A percentile compares a stretch with the other conserved stretches of the same genome.
These are phyloP conservation scores for Otolemur crassicaudatus DNA, from an alignment of 2,797 vertebrate species.

Conservation along the genomic window DNA sequence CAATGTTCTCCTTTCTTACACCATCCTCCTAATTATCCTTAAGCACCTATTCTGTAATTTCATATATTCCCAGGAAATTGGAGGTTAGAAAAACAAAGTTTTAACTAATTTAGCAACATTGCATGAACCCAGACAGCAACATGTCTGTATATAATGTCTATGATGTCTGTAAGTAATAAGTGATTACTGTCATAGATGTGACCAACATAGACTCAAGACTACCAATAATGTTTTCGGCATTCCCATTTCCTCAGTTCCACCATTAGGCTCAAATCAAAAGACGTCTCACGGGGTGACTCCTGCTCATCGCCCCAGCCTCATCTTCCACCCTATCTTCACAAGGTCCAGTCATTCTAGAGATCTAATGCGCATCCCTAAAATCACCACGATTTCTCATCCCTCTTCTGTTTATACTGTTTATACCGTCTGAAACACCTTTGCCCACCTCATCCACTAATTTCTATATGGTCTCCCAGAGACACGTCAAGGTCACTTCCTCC, in stretches of 20 bases:
- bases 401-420: background rate
- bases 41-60: background rate
- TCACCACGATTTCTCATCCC: background rate
- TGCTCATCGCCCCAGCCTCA: background rate
- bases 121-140: background rate
- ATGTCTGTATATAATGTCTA: background rate
- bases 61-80: background rate
- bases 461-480: background rate
- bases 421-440: background rate
- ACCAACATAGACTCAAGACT: background rate
- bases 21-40: background rate
- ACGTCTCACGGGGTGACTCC: background rate
- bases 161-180: background rate
- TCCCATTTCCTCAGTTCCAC: background rate
- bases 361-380: background rate
- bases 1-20: background rate
- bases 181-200: background rate
- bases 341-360: background rate
- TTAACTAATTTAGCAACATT: background rate
- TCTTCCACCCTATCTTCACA: background rate
- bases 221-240: background rate
- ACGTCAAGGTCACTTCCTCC: background rate
- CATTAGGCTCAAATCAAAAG: background rate
- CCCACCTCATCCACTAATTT: background rate
- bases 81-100: background rate